Evolutionary conservation across 2,113 vertebrate species (phyloP), one percentile per base, ranked within the genome.

Genomic region (Chelonoidis abingdonii): DNA sequence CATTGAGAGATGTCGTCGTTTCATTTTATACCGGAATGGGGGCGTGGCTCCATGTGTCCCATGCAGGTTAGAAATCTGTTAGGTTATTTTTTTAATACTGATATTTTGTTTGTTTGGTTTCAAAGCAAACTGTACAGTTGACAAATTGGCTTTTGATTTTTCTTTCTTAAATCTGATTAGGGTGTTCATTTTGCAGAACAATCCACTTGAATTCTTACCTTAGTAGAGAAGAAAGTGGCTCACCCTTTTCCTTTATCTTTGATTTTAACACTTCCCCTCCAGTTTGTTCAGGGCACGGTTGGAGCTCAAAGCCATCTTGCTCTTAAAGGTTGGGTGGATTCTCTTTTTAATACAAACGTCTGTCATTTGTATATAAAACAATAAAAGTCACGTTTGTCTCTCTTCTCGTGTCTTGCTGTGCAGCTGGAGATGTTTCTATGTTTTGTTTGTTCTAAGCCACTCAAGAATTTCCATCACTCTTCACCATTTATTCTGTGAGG

Each of bases 321-420:
- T 96, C 94, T 93, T 89, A 5, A 89, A 90, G 88, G 22, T 93
- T 94, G 93, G 52, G 75, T 92, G 89, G 96, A 89, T 97, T 94
- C 94, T 92, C 97, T 95, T 98, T 97, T 95, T 97, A 97, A 96
- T 94, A 95, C 93, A 88, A 96, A 89, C 94, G 90, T 92, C 94
- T 95, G 94, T 94, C 97, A 87, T 98, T 98, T 98, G 96, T 98
- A 97, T 98, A 97, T 97, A 97, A 98, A 86, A 95, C 93, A 97
- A 98, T 98, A 98, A 98, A 97, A 95, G 93, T 91, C 95, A 88
- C 78, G 52, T 95, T 86, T 96, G 93, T 85, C 89, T 97, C 95
- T 95, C 83, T 87, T 96, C 95, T 97, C 95, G 83, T 86, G 24
- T 54, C 92, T 89, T 95, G 72, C 86, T 95, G 91, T 94, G 93